Base-by-base conservation (phyloP, 1,140 invertebrate species). In the Cydia strobilella region DNA sequence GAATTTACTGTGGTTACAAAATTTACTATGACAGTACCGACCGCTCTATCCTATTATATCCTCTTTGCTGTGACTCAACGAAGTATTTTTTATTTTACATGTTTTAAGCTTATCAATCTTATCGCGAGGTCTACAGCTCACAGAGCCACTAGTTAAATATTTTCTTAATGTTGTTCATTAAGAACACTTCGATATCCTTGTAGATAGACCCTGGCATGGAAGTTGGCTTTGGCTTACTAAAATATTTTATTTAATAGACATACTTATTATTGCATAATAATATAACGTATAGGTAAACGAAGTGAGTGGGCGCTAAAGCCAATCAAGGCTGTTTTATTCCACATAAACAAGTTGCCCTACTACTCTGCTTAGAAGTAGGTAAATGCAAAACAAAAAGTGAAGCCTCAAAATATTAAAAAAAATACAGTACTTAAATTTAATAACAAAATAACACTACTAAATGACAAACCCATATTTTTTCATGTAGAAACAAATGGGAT, bases 281-380 rank as follows among this genome's bases (percentile, higher is more conserved):
- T 45, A 45, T 45, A 45, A 15, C 13, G 3, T 3, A 18, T 54
- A 54, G n/a, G 51, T 18, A 54, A 45, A 45, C 13, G 42, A 13
- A 51, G 15, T 20, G 12, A 18, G 51, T 18, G 51, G 51, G 51
- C 51, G n/a, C 51, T 54, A 54, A n/a, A 18, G 51, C 51, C 51
- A 54, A 54, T 51, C 48, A 51, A 51, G 48, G 48, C 48, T 51
- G 48, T n/a, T 51, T 51, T 51, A 42, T 54, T 18, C 51, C 15
- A 54, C n/a, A 54, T 18, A 54, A 54, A 54, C 42, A 54, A 18
- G 15, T 54, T 54, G 51, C 15, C 5, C 51, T 54, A 18, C n/a
- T 54, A 18, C n/a, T 54, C 51, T 51, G n/a, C 48, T 51, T 51
- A 51, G 7, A 54, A 54, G n/a, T 18, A 54, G 13, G 42, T 13